phyloP scores from a whole-genome alignment of 1,140 invertebrate species.

The Archivesica marissinica region DNA sequence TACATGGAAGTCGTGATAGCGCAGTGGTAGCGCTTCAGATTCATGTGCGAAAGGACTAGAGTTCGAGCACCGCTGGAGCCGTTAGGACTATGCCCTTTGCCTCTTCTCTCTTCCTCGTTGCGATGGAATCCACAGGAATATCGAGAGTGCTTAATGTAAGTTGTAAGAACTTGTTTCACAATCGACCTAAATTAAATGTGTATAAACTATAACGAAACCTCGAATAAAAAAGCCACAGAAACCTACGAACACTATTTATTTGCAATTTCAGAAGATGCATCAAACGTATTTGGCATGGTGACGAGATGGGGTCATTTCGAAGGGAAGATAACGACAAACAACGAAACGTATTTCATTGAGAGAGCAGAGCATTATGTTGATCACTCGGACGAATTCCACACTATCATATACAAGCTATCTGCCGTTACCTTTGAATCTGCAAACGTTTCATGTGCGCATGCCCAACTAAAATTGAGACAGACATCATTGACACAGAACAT shows the following conservation, averaged over 20 bases:
- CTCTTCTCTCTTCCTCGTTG: too few relatives aligned
- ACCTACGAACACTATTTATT: not conserved
- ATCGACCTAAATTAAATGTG: too few relatives aligned
- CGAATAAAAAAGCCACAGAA: too few relatives aligned
- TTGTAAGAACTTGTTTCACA: too few relatives aligned
- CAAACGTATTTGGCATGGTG: conserved; percentile 93
- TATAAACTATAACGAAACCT: too few relatives aligned
- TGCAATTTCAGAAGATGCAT: conserved; percentile 90
- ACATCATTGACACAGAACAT: not conserved
- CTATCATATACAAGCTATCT: conserved; percentile 92
- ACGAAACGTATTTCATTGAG: conserved; percentile 93
- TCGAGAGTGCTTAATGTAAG: too few relatives aligned
- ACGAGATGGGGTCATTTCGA: conserved; percentile 95
- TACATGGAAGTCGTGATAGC: too few relatives aligned
- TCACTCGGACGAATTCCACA: conserved; percentile 87
- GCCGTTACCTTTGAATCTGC: conserved; percentile 86
- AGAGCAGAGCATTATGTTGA: conserved; percentile 89
- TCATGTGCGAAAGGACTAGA: too few relatives aligned
- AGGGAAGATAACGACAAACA: conserved; percentile 91
- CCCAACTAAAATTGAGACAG: conserved; percentile 2
- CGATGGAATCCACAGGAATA: too few relatives aligned
- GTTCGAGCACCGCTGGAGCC: too few relatives aligned
- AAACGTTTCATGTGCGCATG: conserved; percentile 7
- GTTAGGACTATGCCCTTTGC: too few relatives aligned
- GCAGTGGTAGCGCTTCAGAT: too few relatives aligned